phyloP scores from a whole-genome alignment of 2,113 vertebrate genomes.

The Tragelaphus scriptus region DNA sequence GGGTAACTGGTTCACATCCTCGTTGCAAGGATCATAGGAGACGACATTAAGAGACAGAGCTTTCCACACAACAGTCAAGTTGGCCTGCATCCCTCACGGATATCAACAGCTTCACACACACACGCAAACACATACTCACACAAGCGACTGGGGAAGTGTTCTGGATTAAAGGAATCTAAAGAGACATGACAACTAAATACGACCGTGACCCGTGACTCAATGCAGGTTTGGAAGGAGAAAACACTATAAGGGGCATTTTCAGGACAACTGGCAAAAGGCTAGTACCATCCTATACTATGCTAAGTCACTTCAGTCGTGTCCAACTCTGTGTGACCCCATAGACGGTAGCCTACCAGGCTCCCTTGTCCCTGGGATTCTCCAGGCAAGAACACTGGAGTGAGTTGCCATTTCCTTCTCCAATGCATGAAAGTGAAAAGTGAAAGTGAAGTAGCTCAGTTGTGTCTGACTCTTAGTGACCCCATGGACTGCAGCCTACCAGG shows the following conservation, averaged over 20 bases:
- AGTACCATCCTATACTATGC: background rate
- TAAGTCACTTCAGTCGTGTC: background rate
- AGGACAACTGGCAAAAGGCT: background rate
- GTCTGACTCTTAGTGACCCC: no score
- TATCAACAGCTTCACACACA: background rate
- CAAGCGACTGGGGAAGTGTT: background rate
- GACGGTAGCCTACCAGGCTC: no score
- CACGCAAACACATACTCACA: no score
- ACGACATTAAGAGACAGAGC: background rate
- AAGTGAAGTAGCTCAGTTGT: no score
- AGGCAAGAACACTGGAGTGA: no score
- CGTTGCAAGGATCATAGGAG: background rate
- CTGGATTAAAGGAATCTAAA: background rate
- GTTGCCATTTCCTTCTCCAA: no score
- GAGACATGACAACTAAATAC: background rate
- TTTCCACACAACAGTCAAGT: background rate
- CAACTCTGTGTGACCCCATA: no score
- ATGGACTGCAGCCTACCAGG: no score
- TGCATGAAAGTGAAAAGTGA: no score
- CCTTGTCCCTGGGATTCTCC: no score
- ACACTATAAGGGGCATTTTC: background rate
- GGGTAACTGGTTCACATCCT: background rate
- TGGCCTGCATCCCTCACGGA: background rate
- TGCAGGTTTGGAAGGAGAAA: background rate
- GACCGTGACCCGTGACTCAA: background rate